phyloP scores from a whole-genome alignment of 2,797 vertebrate species.

The Hyperoplus immaculatus region DNA sequence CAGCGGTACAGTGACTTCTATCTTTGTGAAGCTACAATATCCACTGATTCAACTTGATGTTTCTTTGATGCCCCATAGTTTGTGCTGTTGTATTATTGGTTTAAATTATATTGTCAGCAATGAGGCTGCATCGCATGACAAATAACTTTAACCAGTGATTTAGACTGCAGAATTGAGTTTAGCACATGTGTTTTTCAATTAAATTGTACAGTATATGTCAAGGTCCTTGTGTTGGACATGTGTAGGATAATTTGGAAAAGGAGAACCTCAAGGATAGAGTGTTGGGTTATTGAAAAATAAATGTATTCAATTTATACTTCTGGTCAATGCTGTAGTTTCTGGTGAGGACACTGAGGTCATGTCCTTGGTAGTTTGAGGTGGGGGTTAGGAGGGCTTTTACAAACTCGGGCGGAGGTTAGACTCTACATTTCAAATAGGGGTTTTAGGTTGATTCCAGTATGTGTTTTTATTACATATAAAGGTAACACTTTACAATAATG shows the following conservation, averaged over 20 bases:
- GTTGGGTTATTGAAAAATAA: background rate
- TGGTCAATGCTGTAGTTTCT: background rate
- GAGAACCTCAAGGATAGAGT: background rate
- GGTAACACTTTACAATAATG: too few species aligned
- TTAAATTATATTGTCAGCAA: background rate
- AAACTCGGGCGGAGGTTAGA: background rate
- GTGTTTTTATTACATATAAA: background rate
- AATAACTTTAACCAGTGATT: background rate
- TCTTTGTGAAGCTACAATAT: background rate
- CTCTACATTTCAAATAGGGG: background rate
- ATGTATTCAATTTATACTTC: background rate
- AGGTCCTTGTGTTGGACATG: background rate
- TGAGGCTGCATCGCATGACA: background rate
- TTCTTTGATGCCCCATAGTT: background rate
- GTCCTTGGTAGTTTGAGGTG: background rate
- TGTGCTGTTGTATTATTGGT: background rate
- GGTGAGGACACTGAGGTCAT: conserved; percentile 28
- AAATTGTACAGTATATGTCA: background rate
- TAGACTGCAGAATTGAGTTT: background rate
- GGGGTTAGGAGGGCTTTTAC: background rate
- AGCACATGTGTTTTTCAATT: background rate
- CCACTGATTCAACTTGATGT: background rate
- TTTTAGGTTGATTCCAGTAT: background rate
- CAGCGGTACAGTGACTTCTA: background rate
- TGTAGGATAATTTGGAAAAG: background rate